Base-by-base conservation (phyloP, 1,140 invertebrate genomes). In the Physella acuta region DNA sequence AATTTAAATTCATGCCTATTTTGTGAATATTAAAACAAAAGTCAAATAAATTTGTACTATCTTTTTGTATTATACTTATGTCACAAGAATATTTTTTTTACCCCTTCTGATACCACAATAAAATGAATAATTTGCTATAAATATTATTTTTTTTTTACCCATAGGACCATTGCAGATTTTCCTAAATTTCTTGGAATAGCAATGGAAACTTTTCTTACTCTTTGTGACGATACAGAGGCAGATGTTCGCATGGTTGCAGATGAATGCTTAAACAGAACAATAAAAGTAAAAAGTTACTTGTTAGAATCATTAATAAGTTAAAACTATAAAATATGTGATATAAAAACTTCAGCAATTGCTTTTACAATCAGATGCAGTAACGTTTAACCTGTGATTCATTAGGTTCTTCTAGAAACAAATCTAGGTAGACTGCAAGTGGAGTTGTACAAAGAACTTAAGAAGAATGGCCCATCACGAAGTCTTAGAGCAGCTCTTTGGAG, bases 371-470 rank as follows among this genome's bases (percentile, higher is more conserved):
- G 33, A 34, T 14, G 56, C 31, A 5, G 3, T n/a, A 17, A n/a
- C 14, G 3, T 30, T 62, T 44, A 8, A n/a, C 30, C 28, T 14
- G 11, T 44, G 17, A 36, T 37, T 51, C 75, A 75, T 73, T 71
- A 91, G 89, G 86, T 87, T 30, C 82, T 90, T 71, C 79, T 88
- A 37, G 89, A 90, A 64, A 88, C 88, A 33, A 89, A 91, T 80
- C 85, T 92, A 16, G 87, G 89, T 24, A 89, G 91, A 76, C 86
- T 94, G 60, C 89, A 92, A 75, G 89, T 92, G 74, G 91, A 92
- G 80, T 82, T 93, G n/a, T 92, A 91, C 78, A 90, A 91, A 75
- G 92, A 92, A 83, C 91, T 93, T 36, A 92, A 92, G 79, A 90
- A 90, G 76, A 92, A 92, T 84, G 91, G 91, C 20, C 83, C 89